Evolutionary conservation across 2,888 invertebrate species (phyloP).

Genomic region (Liopterus haemorrhoidalis): DNA sequence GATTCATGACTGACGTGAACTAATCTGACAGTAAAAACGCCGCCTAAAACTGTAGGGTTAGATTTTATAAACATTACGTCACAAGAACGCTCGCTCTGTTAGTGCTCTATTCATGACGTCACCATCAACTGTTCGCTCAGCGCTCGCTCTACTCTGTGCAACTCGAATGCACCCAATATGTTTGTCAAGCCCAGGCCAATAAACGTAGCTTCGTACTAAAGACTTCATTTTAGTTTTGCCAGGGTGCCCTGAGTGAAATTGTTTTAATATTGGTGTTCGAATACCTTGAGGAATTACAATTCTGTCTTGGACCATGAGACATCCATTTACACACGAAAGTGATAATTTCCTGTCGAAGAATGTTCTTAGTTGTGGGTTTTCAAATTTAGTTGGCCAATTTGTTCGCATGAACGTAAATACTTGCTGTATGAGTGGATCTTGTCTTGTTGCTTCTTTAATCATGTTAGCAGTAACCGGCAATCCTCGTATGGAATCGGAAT

Average conservation of each 20-base stretch:
- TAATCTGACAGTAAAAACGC: too few relatives aligned
- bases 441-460: not conserved
- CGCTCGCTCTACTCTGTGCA: too few relatives aligned
- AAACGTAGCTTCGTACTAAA: constrained; percentile 30
- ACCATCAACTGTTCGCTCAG: too few relatives aligned
- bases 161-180: too few relatives aligned
- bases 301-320: constrained; percentile 24
- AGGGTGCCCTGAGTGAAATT: constrained; percentile 30
- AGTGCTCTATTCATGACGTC: too few relatives aligned
- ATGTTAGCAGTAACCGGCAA: not conserved
- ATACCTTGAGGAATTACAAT: constrained; percentile 26
- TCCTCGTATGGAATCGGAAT: not conserved
- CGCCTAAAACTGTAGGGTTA: too few relatives aligned
- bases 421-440: not conserved
- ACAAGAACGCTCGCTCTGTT: too few relatives aligned
- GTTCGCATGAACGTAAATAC: not conserved
- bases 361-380: not conserved
- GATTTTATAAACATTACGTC: too few relatives aligned
- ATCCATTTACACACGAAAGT: constrained; percentile 6
- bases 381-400: not conserved
- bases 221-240: constrained; percentile 31
- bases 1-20: too few relatives aligned
- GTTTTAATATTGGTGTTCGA: constrained; percentile 22
- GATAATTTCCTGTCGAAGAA: not conserved
- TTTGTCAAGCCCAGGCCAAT: constrained; percentile 29